Percentiles rank a stretch among this genome's conserved stretches.
Conservation (phyloP, 2,113 vertebrate species). For the Lycocorax pyrrhopterus region DNA sequence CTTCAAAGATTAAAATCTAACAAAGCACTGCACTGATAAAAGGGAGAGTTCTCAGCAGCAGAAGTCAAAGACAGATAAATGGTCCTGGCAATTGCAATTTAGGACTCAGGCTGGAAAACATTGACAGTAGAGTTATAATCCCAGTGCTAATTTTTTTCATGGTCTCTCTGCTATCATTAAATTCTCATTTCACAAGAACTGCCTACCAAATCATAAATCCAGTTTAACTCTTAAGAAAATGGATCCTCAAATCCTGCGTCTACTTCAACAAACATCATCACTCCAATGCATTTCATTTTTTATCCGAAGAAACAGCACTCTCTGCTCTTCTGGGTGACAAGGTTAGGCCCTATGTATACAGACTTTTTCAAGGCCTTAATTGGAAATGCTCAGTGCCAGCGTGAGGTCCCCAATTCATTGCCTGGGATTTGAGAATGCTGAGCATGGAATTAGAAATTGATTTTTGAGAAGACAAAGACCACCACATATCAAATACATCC, state of each 20-base stretch:
- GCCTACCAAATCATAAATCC: not conserved
- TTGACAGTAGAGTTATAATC: not conserved
- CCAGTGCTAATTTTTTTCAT: not conserved
- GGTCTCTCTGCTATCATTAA: not conserved
- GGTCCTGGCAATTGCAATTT: not conserved
- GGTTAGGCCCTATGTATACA: not conserved
- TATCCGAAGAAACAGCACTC: not conserved
- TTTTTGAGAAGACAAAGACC: slow-evolving; percentile 8
- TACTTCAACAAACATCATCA: not conserved
- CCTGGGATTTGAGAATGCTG: not conserved
- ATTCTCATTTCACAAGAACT: not conserved
- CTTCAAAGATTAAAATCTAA: not conserved
- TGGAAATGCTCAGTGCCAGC: not conserved
- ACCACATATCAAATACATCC: not conserved
- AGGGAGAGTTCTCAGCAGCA: not conserved
- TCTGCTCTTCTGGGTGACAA: not conserved
- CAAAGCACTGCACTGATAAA: not conserved
- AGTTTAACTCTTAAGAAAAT: not conserved
- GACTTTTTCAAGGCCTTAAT: not conserved
- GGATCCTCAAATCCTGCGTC: not conserved
- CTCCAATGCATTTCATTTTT: not conserved
- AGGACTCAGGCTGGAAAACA: not conserved
- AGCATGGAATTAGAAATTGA: not conserved
- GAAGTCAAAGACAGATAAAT: not conserved
- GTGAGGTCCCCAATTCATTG: not conserved